Base-by-base conservation (phyloP, 2,888 invertebrate species). In the Agriotes lineatus region DNA sequence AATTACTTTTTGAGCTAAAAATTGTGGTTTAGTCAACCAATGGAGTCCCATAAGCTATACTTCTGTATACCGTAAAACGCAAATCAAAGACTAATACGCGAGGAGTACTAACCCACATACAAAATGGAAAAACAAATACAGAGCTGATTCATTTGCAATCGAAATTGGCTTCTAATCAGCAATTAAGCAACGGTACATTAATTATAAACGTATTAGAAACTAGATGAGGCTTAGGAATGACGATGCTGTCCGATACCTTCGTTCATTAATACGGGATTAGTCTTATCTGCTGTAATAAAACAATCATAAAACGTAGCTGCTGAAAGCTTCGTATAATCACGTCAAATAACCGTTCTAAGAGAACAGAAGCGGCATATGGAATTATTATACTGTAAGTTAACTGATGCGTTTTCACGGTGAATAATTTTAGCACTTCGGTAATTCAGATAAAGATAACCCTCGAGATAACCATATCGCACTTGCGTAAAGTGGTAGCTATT, bases 121-220 rank as follows among this genome's bases (percentile, higher is more conserved):
- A 22, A 10, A 1, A 20, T 1, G 14, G 33, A 48, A 20, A 48
- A 22, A 16, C 22, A n/a, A n/a, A 3, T 12, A 0, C n/a, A 1
- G 57, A 58, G n/a, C n/a, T n/a, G n/a, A 22, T 58, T 12, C 22
- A 42, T 58, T 58, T 58, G 39, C 25, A 42, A 37, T 18, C 9
- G 37, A 30, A 50, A 50, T 25, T 14, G 45, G 20, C 1, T 19
- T 25, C 37, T 37, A 25, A 16, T 42, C 14, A 18, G 10, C 22
- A 58, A 58, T 58, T 58, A 58, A 58, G 39, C 25, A 58, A 58
- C 42, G 57, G 25, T 58, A 25, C 57, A 58, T 58, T 58, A 58
- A 58, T 58, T 58, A 58, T 16, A 12, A n/a, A n/a, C n/a, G 33
- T 30, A 52, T 52, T 52, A 52, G 52, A 52, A 33, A 52, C 52